Evolutionary conservation across 2,797 vertebrate genomes (phyloP), one percentile per base, ranked within the genome.

Genomic region (Pristis pectinata): DNA sequence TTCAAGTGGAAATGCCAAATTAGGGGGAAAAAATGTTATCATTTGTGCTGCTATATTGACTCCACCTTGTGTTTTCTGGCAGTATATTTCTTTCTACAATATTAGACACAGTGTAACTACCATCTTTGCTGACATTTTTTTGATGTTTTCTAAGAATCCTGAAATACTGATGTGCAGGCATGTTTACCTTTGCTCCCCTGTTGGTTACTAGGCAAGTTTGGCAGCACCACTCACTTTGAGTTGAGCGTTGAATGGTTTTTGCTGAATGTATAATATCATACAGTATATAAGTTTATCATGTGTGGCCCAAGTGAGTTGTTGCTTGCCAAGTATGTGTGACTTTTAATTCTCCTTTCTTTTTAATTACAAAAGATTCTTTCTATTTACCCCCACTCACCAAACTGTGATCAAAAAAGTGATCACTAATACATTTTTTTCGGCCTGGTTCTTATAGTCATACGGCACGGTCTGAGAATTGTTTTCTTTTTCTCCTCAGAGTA

Each of bases 71-170:
- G 30, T 87, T 92, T 93, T 93, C 70, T 9, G 89, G 17, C 30
- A 85, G 49, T 92, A 56, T 37, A 37, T 64, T 87, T 15, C 30
- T 74, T 74, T 83, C 80, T 85, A 85, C 49, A 87, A 92, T 92
- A 30, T 24, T 64, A 92, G 19, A 37, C 34, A 37, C 27, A 56
- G 83, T 70, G 7, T 70, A 91, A 17, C 37, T 93, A 93, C 70
- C 24, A 37, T 70, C n/a, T 64, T 22, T 49, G 41, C 5, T 34
- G 56, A 59, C 83, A 4, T 34, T 87, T 56, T 70, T 22, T 72
- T 93, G 37, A 19, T 70, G 89, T n/a, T 44, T n/a, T 93, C 24
- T 70, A n/a, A 24, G 8, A 70, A 19, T 64, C 3, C 22, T 93
- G 61, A 41, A 67, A 93, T 10, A 72, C 64, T 44, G 59, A 67